Evolutionary conservation across 2,113 vertebrate species (phyloP).

Genomic region (Neodontobutis hainanensis): DNA sequence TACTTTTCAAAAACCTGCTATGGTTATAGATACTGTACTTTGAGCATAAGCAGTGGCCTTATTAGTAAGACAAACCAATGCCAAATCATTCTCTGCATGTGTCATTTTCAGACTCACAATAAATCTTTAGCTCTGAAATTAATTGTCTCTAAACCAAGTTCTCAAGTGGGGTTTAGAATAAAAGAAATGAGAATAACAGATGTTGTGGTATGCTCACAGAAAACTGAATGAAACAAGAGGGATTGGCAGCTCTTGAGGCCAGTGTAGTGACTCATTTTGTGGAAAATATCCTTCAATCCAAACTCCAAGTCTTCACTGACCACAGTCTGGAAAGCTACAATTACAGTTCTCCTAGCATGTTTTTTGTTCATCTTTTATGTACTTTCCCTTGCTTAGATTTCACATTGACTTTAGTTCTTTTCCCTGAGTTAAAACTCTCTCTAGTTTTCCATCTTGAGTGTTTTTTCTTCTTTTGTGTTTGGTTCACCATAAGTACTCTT

Average conservation of each 20-base stretch:
- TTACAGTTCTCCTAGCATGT: constrained; percentile 2
- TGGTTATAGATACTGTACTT: no score
- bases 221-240: constrained; percentile 24
- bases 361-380: not conserved
- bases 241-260: constrained; percentile 30
- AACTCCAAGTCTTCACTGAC: constrained; percentile 39
- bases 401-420: not conserved
- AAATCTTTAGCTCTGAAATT: not conserved
- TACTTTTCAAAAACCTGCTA: no score
- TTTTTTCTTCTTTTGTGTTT: no score
- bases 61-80: no score
- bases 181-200: constrained; percentile 36
- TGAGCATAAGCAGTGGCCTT: no score
- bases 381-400: not conserved
- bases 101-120: not conserved
- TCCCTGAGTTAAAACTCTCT: not conserved
- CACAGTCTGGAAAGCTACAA: constrained; percentile 23
- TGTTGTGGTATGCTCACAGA: constrained; percentile 17
- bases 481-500: no score
- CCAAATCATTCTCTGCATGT: no score
- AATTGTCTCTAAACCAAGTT: not conserved
- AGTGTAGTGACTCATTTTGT: constrained; percentile 58
- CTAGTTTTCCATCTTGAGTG: not conserved
- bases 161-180: not conserved
- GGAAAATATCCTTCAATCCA: constrained; percentile 52